These are phyloP conservation scores for Anthopleura xanthogrammica DNA, from an alignment of 92 coral and sea anemone genomes.

Conservation along the genomic window DNA sequence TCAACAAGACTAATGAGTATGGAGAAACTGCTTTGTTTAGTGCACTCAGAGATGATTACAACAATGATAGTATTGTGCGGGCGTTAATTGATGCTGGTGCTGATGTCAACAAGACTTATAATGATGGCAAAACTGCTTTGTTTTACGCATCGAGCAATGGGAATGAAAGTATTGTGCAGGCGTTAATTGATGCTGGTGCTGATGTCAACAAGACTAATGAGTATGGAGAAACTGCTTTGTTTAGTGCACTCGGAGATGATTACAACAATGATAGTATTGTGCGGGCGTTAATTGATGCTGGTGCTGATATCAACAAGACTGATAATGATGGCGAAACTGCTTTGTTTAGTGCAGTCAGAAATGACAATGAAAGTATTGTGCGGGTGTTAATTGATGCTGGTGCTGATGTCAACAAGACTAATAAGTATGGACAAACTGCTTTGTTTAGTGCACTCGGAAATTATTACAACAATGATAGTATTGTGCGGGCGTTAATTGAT, in stretches of 20 bases:
- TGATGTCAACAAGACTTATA: not conserved
- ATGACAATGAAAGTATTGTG: too few species aligned
- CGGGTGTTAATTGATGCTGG: too few species aligned
- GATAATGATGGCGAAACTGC: too few species aligned
- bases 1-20: not conserved
- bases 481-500: too few species aligned
- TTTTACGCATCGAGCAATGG: not conserved
- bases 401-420: too few species aligned
- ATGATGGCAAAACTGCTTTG: conserved; percentile 24
- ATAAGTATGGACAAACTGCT: too few species aligned
- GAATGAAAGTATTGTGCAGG: not conserved
- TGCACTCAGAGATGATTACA: not conserved
- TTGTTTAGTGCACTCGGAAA: too few species aligned
- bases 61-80: not conserved
- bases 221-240: not conserved
- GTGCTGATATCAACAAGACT: too few species aligned
- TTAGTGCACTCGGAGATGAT: too few species aligned
- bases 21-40: not conserved
- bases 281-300: not conserved
- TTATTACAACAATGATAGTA: too few species aligned
- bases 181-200: not conserved
- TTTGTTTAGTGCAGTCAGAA: too few species aligned
- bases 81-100: conserved; percentile 3
- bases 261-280: not conserved
- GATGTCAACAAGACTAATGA: not conserved